A percentile compares a stretch with the other conserved stretches of the same genome.
Evolutionary conservation across 2,113 vertebrate genomes (phyloP).

Genomic region (Motacilla alba): DNA sequence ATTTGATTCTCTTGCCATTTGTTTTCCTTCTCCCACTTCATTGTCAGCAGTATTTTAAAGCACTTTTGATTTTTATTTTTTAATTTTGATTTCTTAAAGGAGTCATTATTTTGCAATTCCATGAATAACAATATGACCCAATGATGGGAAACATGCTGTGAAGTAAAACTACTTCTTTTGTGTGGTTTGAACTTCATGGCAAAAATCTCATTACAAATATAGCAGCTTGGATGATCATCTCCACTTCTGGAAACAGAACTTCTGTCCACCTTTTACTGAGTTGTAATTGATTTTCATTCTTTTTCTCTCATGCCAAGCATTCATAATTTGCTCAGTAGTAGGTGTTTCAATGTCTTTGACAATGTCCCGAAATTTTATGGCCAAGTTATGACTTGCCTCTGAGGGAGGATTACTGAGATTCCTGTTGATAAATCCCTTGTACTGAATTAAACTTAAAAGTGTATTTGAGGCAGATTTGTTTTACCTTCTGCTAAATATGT

Average conservation of each 20-base stretch:
- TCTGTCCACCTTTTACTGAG: not conserved
- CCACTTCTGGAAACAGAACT: not conserved
- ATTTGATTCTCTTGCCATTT: not conserved
- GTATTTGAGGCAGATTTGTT: not conserved
- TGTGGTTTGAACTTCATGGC: not conserved
- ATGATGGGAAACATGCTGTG: accelerated
- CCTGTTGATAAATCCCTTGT: not conserved
- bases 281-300: not conserved
- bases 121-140: not conserved
- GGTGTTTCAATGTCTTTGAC: not conserved
- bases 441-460: not conserved
- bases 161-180: not conserved
- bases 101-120: not conserved
- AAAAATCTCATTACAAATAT: not conserved
- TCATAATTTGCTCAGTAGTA: not conserved
- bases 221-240: not conserved
- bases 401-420: not conserved
- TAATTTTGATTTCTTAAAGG: not conserved
- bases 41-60: not conserved
- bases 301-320: not conserved
- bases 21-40: not conserved
- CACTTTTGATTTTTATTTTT: not conserved
- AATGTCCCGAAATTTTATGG: not conserved
- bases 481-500: not conserved
- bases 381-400: not conserved